phyloP scores from a whole-genome alignment of 2,113 vertebrate genomes.

The Engraulis encrasicolus region DNA sequence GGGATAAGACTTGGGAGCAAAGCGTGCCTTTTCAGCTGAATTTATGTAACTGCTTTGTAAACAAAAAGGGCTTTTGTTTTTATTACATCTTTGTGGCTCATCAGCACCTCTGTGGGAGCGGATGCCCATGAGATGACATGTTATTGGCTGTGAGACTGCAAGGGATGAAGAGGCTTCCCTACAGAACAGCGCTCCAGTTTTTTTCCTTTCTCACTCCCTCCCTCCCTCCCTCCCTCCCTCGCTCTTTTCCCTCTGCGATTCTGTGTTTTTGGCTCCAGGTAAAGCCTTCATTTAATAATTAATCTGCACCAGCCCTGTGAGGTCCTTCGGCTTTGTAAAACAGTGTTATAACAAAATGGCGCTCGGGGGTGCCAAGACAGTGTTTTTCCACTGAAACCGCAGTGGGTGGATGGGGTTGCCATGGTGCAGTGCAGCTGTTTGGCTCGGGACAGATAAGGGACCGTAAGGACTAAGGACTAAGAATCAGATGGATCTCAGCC shows the following conservation, averaged over 20 bases:
- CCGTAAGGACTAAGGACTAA: no score
- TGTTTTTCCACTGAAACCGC: neutral
- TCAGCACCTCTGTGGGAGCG: neutral
- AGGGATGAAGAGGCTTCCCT: neutral
- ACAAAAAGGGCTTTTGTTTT: neutral
- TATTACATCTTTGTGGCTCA: neutral
- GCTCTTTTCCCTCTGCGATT: neutral
- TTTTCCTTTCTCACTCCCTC: no score
- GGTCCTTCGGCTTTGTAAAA: neutral
- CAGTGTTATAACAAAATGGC: neutral
- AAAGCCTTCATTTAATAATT: neutral
- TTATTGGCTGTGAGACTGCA: neutral
- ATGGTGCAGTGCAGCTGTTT: neutral
- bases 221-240: no score
- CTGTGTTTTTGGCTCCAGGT: neutral
- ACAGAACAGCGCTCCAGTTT: neutral
- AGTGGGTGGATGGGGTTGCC: neutral
- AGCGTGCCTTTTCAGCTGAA: neutral
- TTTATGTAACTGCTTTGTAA: neutral
- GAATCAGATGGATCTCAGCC: neutral
- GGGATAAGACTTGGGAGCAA: neutral
- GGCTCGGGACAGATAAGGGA: no score
- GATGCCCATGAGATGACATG: neutral
- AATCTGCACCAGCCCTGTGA: neutral
- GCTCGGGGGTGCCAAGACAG: neutral